These are phyloP conservation scores for Catocala sponsa DNA, from an alignment of 2,888 invertebrate genomes.

Conservation along the genomic window DNA sequence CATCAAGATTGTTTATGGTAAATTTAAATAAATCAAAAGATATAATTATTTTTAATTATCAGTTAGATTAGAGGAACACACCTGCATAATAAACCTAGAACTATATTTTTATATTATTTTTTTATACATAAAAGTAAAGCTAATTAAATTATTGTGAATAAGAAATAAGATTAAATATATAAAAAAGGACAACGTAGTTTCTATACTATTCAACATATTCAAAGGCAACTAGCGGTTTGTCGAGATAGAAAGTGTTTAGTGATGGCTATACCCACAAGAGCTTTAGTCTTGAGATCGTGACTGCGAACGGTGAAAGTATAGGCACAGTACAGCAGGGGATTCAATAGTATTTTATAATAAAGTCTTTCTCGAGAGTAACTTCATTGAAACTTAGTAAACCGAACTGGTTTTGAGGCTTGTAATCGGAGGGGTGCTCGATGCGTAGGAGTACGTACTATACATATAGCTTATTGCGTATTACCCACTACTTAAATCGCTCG, in stretches of 20 bases:
- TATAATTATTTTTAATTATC: no score
- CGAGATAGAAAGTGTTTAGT: conserved; percentile 72
- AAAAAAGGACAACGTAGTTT: no score
- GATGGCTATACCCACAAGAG: conserved; percentile 46
- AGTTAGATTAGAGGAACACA: no score
- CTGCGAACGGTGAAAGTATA: conserved; percentile 77
- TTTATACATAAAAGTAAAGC: no score
- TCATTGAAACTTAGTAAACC: conserved; percentile 38
- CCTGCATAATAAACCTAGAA: no score
- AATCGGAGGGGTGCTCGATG: conserved; percentile 25
- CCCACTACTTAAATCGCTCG: conserved; percentile 42
- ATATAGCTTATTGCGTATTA: conserved; percentile 28
- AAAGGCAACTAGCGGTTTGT: conserved; percentile 44
- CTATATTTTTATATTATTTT: no score
- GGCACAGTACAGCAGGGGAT: conserved; percentile 53
- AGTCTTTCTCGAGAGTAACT: conserved; percentile 29
- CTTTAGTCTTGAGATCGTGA: conserved; percentile 62
- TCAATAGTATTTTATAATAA: conserved; percentile 49
- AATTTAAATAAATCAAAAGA: no score
- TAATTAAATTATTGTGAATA: no score
- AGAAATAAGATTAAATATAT: no score
- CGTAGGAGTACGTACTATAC: conserved; percentile 42
- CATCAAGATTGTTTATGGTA: no score
- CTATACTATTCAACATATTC: no score
- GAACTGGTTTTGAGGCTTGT: conserved; percentile 42